Conservation (phyloP, 2,888 invertebrate species). For the Macaria liturata region DNA sequence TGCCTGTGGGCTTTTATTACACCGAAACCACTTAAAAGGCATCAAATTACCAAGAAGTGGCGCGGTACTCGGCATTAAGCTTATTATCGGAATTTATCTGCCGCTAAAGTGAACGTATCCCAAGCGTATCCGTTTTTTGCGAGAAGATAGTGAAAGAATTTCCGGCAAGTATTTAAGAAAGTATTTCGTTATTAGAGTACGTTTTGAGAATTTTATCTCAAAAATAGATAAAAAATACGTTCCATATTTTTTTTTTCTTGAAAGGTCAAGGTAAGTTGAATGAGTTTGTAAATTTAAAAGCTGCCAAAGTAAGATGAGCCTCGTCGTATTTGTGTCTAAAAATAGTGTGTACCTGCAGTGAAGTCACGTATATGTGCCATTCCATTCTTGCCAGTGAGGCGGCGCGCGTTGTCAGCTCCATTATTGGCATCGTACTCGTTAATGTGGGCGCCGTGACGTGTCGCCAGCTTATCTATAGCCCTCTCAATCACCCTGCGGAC, state of each 20-base stretch:
- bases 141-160: background rate
- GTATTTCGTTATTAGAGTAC: too few species aligned
- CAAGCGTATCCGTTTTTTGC: slow-evolving; percentile 8
- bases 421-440: slow-evolving; percentile 97
- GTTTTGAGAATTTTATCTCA: too few species aligned
- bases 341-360: slow-evolving; percentile 84
- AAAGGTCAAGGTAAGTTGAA: too few species aligned
- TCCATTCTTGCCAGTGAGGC: slow-evolving; percentile 96
- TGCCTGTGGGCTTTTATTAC: slow-evolving; percentile 14
- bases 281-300: too few species aligned
- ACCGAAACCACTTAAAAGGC: slow-evolving; percentile 30
- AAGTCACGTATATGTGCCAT: slow-evolving; percentile 97
- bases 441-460: slow-evolving; percentile 95
- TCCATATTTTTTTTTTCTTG: too few species aligned
- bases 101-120: slow-evolving; percentile 4
- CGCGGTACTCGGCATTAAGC: slow-evolving; percentile 14
- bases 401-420: slow-evolving; percentile 96
- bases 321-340: too few species aligned
- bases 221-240: too few species aligned
- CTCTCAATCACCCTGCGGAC: slow-evolving; percentile 91
- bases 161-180: too few species aligned
- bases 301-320: too few species aligned
- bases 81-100: slow-evolving; percentile 18
- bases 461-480: slow-evolving; percentile 96
- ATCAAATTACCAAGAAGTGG: slow-evolving; percentile 28